Evolutionary conservation across 2,888 invertebrate species (phyloP).

Genomic region (Gerris lacustris): DNA sequence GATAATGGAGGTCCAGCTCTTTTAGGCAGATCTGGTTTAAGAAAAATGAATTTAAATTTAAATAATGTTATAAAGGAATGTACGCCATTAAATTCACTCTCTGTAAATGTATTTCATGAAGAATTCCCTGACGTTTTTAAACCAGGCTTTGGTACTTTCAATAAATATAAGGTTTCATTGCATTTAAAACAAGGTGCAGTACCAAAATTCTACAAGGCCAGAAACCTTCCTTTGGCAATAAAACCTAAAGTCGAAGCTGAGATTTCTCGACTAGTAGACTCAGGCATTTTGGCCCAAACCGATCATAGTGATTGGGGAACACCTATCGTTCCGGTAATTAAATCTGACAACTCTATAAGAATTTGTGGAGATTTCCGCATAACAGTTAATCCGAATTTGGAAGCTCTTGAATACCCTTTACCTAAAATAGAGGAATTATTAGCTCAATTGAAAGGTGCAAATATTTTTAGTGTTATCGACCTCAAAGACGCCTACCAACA

Average conservation of each 20-base stretch:
- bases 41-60: conserved; percentile 7
- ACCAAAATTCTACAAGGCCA: conserved; percentile 29
- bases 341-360: conserved; percentile 32
- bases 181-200: conserved; percentile 10
- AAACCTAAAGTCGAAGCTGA: conserved; percentile 28
- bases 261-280: conserved; percentile 26
- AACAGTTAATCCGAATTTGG: conserved; percentile 32
- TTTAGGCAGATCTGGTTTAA: conserved; percentile 14
- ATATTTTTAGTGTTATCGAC: conserved; percentile 35
- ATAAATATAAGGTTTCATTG: conserved; percentile 7
- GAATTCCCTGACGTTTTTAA: neutral
- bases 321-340: conserved; percentile 35
- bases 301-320: conserved; percentile 32
- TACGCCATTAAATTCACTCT: neutral
- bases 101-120: too few species aligned
- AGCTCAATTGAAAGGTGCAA: conserved; percentile 30
- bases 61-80: neutral
- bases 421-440: conserved; percentile 30
- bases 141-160: neutral
- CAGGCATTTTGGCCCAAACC: conserved; percentile 28
- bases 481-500: conserved; percentile 35
- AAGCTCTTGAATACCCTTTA: conserved; percentile 29
- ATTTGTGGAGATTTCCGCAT: conserved; percentile 34
- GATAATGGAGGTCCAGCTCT: conserved; percentile 10
- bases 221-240: conserved; percentile 30